These are phyloP conservation scores for human DNA, from an alignment of 2,113 vertebrate species.

Conservation along the genomic window DNA sequence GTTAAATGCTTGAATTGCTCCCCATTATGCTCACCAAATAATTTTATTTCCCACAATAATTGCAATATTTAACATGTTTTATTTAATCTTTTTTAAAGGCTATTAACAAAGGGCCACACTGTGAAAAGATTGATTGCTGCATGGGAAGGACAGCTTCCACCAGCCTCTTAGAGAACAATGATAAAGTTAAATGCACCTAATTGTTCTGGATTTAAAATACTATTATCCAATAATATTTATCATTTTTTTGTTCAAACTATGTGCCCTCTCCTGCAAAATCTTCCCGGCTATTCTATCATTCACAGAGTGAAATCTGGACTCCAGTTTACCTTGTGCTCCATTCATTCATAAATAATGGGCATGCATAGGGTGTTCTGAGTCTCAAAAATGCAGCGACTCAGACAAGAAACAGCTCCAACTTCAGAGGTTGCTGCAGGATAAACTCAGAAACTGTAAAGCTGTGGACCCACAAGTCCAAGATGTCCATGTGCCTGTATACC, in stretches of 20 bases:
- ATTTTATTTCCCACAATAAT: slow-evolving; percentile 92
- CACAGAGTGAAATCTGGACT: slow-evolving; percentile 73
- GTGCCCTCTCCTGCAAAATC: slow-evolving; percentile 69
- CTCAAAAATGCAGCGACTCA: neutral
- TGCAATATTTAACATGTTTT: slow-evolving; percentile 89
- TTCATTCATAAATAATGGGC: slow-evolving; percentile 69
- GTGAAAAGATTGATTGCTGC: slow-evolving; percentile 82
- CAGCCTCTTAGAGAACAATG: slow-evolving; percentile 81
- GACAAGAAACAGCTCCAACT: neutral
- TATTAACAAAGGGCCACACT: slow-evolving; percentile 85
- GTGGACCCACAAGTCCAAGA: neutral
- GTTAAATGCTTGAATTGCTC: slow-evolving; percentile 90
- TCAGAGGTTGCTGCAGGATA: neutral
- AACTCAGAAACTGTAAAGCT: neutral
- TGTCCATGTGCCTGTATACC: neutral
- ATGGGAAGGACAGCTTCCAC: slow-evolving; percentile 76
- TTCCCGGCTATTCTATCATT: slow-evolving; percentile 77
- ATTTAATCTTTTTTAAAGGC: slow-evolving; percentile 90
- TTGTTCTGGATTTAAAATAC: slow-evolving; percentile 81
- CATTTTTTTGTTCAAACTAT: slow-evolving; percentile 77
- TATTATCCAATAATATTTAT: slow-evolving; percentile 78
- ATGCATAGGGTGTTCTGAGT: neutral
- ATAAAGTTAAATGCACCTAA: slow-evolving; percentile 83
- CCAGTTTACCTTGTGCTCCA: slow-evolving; percentile 13
- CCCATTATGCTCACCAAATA: slow-evolving; percentile 91